phyloP scores from a whole-genome alignment of 1,140 invertebrate genomes.

The Eumeta japonica region DNA sequence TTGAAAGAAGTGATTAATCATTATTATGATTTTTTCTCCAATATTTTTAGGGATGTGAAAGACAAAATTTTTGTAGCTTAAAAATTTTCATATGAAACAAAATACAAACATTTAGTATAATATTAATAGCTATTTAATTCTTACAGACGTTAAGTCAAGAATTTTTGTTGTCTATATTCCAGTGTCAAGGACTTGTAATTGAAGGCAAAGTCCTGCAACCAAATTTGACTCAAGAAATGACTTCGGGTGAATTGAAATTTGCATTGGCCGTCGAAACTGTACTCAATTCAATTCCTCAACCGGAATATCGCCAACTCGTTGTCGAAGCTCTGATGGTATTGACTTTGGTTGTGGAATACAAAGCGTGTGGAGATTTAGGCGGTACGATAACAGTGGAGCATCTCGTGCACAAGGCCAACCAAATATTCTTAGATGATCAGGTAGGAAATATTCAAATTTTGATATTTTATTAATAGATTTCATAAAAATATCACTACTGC shows the following conservation, averaged over 20 bases:
- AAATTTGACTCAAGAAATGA: constrained; percentile 96
- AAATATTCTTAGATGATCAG: constrained; percentile 95
- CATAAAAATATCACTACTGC: no score
- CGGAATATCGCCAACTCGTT: constrained; percentile 96
- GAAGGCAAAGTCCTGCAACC: constrained; percentile 86
- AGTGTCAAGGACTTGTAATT: constrained; percentile 90
- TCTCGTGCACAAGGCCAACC: constrained; percentile 91
- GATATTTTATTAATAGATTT: not conserved
- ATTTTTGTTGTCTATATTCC: constrained; percentile 26
- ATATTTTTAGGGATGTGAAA: no score
- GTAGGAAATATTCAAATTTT: constrained; percentile 50
- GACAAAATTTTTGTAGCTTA: no score
- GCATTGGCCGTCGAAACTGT: constrained; percentile 97
- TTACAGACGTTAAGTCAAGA: not conserved
- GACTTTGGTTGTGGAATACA: constrained; percentile 86
- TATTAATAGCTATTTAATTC: not conserved
- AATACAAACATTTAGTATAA: no score
- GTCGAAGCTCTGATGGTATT: constrained; percentile 97
- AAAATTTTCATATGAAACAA: no score
- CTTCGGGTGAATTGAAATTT: constrained; percentile 96
- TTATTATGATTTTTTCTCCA: no score
- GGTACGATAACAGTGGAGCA: constrained; percentile 88
- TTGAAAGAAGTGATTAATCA: no score
- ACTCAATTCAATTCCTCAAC: constrained; percentile 94
- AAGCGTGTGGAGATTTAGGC: constrained; percentile 73